These are phyloP conservation scores for Sycophila texana DNA, from an alignment of 2,888 invertebrate genomes.

Conservation along the genomic window DNA sequence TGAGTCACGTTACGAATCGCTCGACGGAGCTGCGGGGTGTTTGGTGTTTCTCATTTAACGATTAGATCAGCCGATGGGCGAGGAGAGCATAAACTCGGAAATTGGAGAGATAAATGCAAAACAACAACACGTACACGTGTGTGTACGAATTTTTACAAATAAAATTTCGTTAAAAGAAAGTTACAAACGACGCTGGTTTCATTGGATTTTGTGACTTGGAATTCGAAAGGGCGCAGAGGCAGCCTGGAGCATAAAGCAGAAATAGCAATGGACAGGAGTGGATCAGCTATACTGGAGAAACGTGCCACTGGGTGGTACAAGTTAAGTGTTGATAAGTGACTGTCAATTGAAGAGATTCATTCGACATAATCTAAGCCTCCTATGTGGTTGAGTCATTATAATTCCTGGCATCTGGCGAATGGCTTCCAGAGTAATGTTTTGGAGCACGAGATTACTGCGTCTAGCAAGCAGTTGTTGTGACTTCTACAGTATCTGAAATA, in stretches of 20 bases:
- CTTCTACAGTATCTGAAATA: slow-evolving; percentile 53
- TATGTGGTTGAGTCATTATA: slow-evolving; percentile 3
- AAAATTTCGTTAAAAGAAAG: background rate
- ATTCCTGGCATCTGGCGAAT: background rate
- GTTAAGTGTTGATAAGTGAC: slow-evolving; percentile 68
- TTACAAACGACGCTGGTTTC: background rate
- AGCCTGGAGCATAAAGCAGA: background rate
- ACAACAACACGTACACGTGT: slow-evolving; percentile 8
- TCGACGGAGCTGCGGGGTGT: too few relatives aligned
- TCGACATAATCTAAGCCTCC: slow-evolving; percentile 56
- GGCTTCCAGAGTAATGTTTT: slow-evolving; percentile 23
- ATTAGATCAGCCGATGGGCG: background rate
- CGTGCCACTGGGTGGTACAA: slow-evolving; percentile 18
- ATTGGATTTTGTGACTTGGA: too few relatives aligned
- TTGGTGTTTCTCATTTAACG: too few relatives aligned
- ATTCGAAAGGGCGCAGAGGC: too few relatives aligned
- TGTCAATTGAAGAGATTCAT: slow-evolving; percentile 68
- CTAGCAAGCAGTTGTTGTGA: slow-evolving; percentile 59
- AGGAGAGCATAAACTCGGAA: slow-evolving; percentile 10
- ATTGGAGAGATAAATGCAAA: slow-evolving; percentile 2
- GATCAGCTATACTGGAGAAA: slow-evolving; percentile 8
- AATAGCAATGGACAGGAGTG: background rate
- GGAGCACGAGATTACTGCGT: slow-evolving; percentile 18
- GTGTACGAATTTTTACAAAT: background rate
- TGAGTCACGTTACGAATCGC: background rate